phyloP scores from a whole-genome alignment of 1,140 invertebrate genomes.

The Lordiphosa collinella region DNA sequence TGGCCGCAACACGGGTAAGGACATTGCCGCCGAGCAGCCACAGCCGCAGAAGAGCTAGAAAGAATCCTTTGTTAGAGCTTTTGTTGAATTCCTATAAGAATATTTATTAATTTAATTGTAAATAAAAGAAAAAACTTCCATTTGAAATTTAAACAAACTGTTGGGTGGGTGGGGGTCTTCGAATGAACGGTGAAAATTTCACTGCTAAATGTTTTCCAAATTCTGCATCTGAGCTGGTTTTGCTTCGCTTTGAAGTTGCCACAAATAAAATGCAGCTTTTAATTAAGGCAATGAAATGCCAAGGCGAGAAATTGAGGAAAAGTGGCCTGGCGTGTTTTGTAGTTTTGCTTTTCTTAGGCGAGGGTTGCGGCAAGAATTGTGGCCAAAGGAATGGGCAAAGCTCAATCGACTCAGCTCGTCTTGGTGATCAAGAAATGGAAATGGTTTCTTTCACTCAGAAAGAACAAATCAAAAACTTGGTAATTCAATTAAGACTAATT shows the following conservation, averaged over 20 bases:
- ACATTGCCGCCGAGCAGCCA: constrained; percentile 52
- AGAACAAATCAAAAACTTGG: too few species aligned
- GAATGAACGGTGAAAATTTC: constrained; percentile 67
- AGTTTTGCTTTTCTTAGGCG: constrained; percentile 42
- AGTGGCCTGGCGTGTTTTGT: constrained; percentile 62
- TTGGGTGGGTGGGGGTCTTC: constrained; percentile 7
- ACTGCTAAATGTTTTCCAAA: constrained; percentile 55
- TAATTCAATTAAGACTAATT: too few species aligned
- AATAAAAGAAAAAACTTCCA: constrained; percentile 52
- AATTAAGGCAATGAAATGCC: constrained; percentile 72
- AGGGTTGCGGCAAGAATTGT: constrained; percentile 24
- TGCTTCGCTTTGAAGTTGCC: constrained; percentile 46
- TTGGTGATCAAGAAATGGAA: too few species aligned
- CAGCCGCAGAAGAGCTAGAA: constrained; percentile 48
- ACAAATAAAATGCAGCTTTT: constrained; percentile 70
- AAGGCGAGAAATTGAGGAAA: constrained; percentile 69
- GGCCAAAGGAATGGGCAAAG: too few species aligned
- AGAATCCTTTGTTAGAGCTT: background rate
- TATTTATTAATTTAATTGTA: constrained; percentile 69
- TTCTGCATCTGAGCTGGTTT: constrained; percentile 48
- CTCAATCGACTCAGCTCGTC: too few species aligned
- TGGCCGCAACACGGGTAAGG: constrained; percentile 71
- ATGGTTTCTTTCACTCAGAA: too few species aligned
- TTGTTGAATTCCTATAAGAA: constrained; percentile 68
- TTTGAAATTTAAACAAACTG: constrained; percentile 17